These are phyloP conservation scores for Mya arenaria DNA, from an alignment of 1,140 invertebrate species.

Conservation along the genomic window DNA sequence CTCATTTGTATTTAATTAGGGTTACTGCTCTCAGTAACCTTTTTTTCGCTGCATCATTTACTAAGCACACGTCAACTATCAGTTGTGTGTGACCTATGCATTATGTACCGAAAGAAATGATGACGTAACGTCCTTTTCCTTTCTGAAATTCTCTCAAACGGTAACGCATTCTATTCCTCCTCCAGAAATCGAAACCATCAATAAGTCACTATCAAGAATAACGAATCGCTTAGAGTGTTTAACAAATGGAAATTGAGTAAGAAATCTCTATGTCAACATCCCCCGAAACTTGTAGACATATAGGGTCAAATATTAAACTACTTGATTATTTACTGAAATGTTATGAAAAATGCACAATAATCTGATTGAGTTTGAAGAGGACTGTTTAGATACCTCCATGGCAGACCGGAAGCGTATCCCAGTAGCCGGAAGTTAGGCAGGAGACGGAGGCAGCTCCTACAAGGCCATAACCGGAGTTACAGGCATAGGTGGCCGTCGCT, in stretches of 20 bases:
- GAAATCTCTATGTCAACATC: not conserved
- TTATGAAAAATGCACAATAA: not conserved
- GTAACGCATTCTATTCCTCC: too few relatives aligned
- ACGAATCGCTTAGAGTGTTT: too few relatives aligned
- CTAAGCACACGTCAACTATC: too few relatives aligned
- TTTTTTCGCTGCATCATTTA: too few relatives aligned
- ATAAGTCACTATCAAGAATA: too few relatives aligned
- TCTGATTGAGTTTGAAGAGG: not conserved
- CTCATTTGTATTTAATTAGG: too few relatives aligned
- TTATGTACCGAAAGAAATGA: too few relatives aligned
- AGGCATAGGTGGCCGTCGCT: not conserved
- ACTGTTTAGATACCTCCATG: not conserved
- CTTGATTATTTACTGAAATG: not conserved
- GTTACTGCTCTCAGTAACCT: too few relatives aligned
- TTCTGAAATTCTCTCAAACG: too few relatives aligned
- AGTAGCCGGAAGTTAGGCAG: not conserved
- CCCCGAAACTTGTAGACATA: not conserved
- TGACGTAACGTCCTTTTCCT: too few relatives aligned
- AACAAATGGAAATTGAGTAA: not conserved
- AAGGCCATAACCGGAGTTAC: not conserved
- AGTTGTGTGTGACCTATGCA: too few relatives aligned
- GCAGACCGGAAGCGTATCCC: not conserved
- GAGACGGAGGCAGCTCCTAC: not conserved
- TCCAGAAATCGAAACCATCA: too few relatives aligned
- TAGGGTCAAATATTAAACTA: not conserved